Percentiles rank a stretch among this genome's conserved stretches.
Conservation (phyloP, 1,140 invertebrate species). For the Hetaerina americana region DNA sequence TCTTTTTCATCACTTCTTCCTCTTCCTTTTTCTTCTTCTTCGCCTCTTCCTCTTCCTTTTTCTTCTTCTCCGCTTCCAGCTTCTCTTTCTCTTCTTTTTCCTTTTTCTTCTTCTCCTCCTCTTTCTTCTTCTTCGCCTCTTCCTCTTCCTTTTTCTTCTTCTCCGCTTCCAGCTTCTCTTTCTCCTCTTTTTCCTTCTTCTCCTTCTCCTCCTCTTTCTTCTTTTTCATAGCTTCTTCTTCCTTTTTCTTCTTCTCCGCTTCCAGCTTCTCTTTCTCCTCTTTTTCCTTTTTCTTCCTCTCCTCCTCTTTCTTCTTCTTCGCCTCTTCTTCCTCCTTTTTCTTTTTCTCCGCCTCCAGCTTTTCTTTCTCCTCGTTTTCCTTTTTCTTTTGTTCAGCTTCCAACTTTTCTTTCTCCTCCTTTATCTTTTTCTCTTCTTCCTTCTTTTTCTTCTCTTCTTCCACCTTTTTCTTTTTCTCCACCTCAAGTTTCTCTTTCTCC, state of each 20-base stretch:
- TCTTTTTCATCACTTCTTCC: constrained; percentile 15
- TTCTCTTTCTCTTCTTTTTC: constrained; percentile 10
- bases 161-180: constrained; percentile 17
- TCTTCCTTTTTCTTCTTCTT: constrained; percentile 16
- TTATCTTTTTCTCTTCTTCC: constrained; percentile 10
- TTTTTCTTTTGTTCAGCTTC: constrained; percentile 5
- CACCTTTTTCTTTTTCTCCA: constrained; percentile 9
- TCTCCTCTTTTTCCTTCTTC: constrained; percentile 17
- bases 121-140: constrained; percentile 17
- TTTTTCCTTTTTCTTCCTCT: constrained; percentile 14
- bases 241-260: constrained; percentile 7
- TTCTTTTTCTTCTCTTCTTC: constrained; percentile 10
- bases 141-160: constrained; percentile 18
- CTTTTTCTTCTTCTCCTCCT: constrained; percentile 11
- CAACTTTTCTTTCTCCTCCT: constrained; percentile 7
- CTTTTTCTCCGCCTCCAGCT: constrained; percentile 5
- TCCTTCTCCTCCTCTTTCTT: constrained; percentile 13
- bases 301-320: constrained; percentile 9
- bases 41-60: constrained; percentile 14
- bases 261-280: constrained; percentile 5
- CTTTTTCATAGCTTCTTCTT: constrained; percentile 13
- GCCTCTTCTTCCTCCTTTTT: constrained; percentile 14
- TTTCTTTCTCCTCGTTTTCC: constrained; percentile 6
- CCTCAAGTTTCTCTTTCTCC: constrained; percentile 18
- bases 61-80: constrained; percentile 3